Conservation (phyloP, 2,888 invertebrate genomes). For the Coremacera marginata region DNA sequence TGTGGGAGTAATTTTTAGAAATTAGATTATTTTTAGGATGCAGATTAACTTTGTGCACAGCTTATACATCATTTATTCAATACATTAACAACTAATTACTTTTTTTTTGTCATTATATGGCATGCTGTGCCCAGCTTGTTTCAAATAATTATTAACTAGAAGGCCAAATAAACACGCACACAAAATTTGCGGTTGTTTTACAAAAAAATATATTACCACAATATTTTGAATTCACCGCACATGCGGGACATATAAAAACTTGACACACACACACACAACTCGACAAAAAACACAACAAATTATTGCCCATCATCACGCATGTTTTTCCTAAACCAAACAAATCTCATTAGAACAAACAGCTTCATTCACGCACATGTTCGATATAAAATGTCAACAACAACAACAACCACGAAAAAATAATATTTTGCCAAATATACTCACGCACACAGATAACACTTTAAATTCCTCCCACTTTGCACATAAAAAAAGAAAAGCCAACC, state of each 20-base stretch:
- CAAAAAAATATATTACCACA: background rate
- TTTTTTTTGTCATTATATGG: no score
- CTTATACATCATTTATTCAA: no score
- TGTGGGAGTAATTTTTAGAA: no score
- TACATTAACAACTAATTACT: no score
- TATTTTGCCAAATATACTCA: slow-evolving; percentile 2
- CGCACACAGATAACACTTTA: background rate
- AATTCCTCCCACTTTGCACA: background rate
- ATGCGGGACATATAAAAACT: background rate
- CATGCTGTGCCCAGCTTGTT: no score
- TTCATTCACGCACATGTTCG: background rate
- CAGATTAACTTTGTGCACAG: no score
- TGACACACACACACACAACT: background rate
- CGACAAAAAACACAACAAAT: background rate
- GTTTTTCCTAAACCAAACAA: background rate
- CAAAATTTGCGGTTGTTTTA: no score
- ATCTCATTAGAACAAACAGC: background rate
- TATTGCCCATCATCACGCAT: background rate
- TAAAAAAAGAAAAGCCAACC: no score
- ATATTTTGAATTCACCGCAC: background rate
- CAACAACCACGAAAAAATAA: background rate
- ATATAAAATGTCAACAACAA: background rate
- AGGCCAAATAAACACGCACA: no score
- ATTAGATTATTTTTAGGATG: no score
- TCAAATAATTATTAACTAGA: no score